A percentile compares a stretch with the other conserved stretches of the same genome.
phyloP scores from a whole-genome alignment of 1,140 invertebrate species.

The Drosophila burlai region DNA sequence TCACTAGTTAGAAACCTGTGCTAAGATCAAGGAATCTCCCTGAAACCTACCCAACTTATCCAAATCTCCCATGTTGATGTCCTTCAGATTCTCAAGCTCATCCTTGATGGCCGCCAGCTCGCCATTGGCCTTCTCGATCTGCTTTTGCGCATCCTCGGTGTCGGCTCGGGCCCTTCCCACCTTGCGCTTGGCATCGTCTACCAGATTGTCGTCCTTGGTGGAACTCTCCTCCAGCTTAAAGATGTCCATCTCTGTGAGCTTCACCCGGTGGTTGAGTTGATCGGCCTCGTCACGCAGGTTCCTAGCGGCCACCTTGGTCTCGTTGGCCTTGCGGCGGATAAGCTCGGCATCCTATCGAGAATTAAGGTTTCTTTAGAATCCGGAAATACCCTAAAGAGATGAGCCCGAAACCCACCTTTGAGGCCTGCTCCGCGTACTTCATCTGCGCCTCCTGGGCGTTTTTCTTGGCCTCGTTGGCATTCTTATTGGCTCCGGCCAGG shows the following conservation, averaged over 20 bases:
- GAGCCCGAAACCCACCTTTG: constrained; percentile 86
- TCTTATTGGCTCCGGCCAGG: constrained; percentile 90
- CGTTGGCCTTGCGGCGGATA: constrained; percentile 91
- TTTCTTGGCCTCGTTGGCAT: constrained; percentile 91
- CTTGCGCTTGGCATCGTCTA: constrained; percentile 90
- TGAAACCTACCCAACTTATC: constrained; percentile 86
- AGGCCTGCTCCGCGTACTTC: constrained; percentile 90
- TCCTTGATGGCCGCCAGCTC: constrained; percentile 93
- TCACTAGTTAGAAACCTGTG: neutral
- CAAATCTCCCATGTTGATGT: constrained; percentile 90
- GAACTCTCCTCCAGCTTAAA: constrained; percentile 91
- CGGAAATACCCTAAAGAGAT: too few relatives aligned
- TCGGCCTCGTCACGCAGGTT: constrained; percentile 92
- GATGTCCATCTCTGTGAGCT: constrained; percentile 90
- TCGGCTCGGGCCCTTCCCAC: constrained; percentile 95
- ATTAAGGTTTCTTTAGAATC: neutral
- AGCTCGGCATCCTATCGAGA: constrained; percentile 89
- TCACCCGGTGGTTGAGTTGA: constrained; percentile 89
- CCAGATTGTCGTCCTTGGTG: constrained; percentile 90
- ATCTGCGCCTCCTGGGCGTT: constrained; percentile 92
- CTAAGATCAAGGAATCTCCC: too few relatives aligned
- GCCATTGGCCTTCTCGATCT: constrained; percentile 92
- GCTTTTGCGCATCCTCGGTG: constrained; percentile 91
- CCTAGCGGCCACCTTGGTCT: constrained; percentile 91
- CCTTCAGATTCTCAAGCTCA: constrained; percentile 91